Percentiles rank a stretch among this genome's conserved stretches.
Conservation (phyloP, 2,888 invertebrate genomes). For the Liodrosophila aerea region DNA sequence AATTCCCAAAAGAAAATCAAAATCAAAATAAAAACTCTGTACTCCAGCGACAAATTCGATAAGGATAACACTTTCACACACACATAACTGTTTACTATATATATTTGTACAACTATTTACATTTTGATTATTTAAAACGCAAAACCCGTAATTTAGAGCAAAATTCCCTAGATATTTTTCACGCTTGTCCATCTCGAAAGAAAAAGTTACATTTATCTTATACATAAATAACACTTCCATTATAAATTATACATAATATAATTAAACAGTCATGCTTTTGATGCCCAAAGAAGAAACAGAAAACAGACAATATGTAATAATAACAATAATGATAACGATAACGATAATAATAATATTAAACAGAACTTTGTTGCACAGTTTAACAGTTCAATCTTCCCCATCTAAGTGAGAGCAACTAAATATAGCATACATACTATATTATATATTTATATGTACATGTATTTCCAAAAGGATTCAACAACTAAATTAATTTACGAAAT, state of each 20-base stretch:
- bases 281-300: constrained; percentile 63
- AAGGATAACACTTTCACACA: constrained; percentile 1
- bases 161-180: constrained; percentile 32
- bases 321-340: neutral
- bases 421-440: neutral
- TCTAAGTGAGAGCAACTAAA: constrained; percentile 2
- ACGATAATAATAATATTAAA: constrained; percentile 27
- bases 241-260: constrained; percentile 42
- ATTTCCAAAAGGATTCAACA: constrained; percentile 12
- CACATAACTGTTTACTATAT: constrained; percentile 9
- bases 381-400: constrained; percentile 13
- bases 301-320: constrained; percentile 2
- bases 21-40: constrained; percentile 40
- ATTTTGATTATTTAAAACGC: neutral
- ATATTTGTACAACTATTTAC: constrained; percentile 19
- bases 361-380: constrained; percentile 38
- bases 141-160: too few relatives aligned
- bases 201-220: neutral
- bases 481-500: constrained; percentile 1
- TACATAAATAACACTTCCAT: constrained; percentile 18
- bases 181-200: constrained; percentile 51
- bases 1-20: constrained; percentile 5
- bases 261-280: constrained; percentile 72
- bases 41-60: constrained; percentile 25
- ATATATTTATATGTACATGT: constrained; percentile 4